A percentile compares a stretch with the other conserved stretches of the same genome.
Evolutionary conservation across 2,797 vertebrate genomes (phyloP).

Genomic region (Oophaga sylvatica): DNA sequence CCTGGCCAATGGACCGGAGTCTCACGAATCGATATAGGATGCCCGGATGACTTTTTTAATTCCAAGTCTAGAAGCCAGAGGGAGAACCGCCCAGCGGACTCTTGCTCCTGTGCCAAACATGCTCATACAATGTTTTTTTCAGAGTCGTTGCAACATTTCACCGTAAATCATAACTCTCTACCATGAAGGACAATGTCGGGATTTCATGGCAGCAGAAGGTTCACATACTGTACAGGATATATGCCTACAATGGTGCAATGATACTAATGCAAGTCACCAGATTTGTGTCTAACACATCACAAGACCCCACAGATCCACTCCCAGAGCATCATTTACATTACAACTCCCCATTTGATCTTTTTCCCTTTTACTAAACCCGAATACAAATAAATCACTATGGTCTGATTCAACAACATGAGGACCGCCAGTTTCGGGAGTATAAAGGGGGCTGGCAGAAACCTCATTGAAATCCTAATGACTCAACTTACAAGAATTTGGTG

Average conservation of each 20-base stretch:
- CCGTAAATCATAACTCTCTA: too few species aligned
- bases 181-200: too few species aligned
- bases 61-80: too few species aligned
- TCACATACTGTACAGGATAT: neutral
- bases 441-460: neutral
- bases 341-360: neutral
- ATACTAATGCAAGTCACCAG: neutral
- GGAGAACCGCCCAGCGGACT: too few species aligned
- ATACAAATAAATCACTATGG: neutral
- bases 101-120: too few species aligned
- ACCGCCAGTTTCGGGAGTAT: neutral
- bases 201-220: too few species aligned
- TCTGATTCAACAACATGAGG: slow-evolving; percentile 13
- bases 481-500: slow-evolving; percentile 33
- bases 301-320: neutral
- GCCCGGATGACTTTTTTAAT: too few species aligned
- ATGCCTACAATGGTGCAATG: neutral
- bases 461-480: slow-evolving; percentile 20
- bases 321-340: neutral
- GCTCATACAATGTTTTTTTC: too few species aligned
- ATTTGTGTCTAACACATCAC: neutral
- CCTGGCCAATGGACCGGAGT: too few species aligned
- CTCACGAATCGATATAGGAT: too few species aligned
- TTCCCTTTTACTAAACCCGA: neutral
- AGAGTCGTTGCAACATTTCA: too few species aligned